A percentile compares a stretch with the other conserved stretches of the same genome.
phyloP scores from a whole-genome alignment of 2,113 vertebrate genomes.

The Thunnus maccoyii region DNA sequence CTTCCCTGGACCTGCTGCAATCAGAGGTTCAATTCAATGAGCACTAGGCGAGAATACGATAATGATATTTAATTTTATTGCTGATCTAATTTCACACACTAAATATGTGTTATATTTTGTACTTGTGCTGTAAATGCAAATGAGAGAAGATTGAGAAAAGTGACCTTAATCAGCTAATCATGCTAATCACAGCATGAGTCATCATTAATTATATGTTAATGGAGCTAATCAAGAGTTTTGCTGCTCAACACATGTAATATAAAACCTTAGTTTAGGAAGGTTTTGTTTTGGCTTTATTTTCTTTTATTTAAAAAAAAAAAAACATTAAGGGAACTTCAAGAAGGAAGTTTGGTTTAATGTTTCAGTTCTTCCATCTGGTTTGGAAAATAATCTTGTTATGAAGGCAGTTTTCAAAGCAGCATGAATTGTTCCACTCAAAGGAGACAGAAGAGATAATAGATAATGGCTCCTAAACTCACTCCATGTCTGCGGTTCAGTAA shows the following conservation, averaged over 20 bases:
- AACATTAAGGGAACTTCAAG: not conserved
- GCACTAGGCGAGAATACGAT: slow-evolving; percentile 14
- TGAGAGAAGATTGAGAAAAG: slow-evolving; percentile 18
- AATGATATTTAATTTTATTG: slow-evolving; percentile 9
- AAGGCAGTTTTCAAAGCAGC: slow-evolving; percentile 62
- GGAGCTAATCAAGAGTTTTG: slow-evolving; percentile 19
- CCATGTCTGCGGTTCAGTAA: slow-evolving; percentile 53
- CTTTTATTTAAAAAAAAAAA: not conserved
- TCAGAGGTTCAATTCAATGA: slow-evolving; percentile 33
- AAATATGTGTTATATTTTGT: slow-evolving; percentile 33
- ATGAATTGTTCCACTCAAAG: not conserved
- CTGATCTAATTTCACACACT: slow-evolving; percentile 18
- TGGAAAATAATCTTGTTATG: slow-evolving; percentile 54
- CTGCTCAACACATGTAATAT: slow-evolving; percentile 7
- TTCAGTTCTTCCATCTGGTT: not conserved
- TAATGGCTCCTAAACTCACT: slow-evolving; percentile 26
- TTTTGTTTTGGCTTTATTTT: slow-evolving; percentile 2
- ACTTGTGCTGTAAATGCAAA: slow-evolving; percentile 44
- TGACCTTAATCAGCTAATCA: slow-evolving; percentile 27
- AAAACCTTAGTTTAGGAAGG: not conserved
- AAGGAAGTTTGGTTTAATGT: not conserved
- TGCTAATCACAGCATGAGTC: slow-evolving; percentile 31
- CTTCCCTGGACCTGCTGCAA: slow-evolving; percentile 13
- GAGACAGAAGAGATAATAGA: too few species aligned
- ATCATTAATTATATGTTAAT: slow-evolving; percentile 16